Evolutionary conservation across 1,140 invertebrate species (phyloP).

Genomic region (Zaprionus capensis): DNA sequence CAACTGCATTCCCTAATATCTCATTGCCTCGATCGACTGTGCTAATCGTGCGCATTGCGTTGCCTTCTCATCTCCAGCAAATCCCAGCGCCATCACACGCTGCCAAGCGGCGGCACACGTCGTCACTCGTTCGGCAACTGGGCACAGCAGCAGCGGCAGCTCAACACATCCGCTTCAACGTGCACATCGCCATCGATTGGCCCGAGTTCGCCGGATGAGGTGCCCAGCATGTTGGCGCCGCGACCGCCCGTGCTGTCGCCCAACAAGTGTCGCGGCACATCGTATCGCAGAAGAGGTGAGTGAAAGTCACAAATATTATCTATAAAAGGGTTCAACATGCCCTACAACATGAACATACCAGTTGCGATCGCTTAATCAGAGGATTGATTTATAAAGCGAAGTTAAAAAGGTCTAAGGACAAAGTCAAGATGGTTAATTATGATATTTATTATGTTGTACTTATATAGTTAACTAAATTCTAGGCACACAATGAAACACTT

Average conservation of each 20-base stretch:
- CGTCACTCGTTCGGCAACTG: conserved; percentile 82
- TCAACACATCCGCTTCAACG: conserved; percentile 47
- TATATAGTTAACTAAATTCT: too few relatives aligned
- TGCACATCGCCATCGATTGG: conserved; percentile 59
- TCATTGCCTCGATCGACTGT: conserved; percentile 45
- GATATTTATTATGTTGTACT: too few relatives aligned
- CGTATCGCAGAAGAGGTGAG: conserved; percentile 78
- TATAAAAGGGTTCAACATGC: background rate
- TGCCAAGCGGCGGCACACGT: conserved; percentile 74
- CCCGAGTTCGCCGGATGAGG: conserved; percentile 76
- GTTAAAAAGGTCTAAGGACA: too few relatives aligned
- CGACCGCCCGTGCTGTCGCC: conserved; percentile 75
- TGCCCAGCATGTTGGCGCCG: conserved; percentile 81
- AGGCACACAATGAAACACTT: too few relatives aligned
- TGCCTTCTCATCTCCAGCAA: conserved; percentile 52
- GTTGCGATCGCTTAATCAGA: background rate
- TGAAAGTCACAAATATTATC: conserved; percentile 14
- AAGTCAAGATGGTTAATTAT: too few relatives aligned
- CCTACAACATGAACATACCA: background rate
- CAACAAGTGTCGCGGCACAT: conserved; percentile 73
- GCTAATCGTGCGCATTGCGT: conserved; percentile 68
- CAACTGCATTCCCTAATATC: conserved; percentile 29
- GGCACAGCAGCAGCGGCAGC: conserved; percentile 66
- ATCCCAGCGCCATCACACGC: conserved; percentile 77
- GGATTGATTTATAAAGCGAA: too few relatives aligned